A percentile compares a stretch with the other conserved stretches of the same genome.
phyloP scores from a whole-genome alignment of 2,888 invertebrate genomes.

The Heliconius aoede region DNA sequence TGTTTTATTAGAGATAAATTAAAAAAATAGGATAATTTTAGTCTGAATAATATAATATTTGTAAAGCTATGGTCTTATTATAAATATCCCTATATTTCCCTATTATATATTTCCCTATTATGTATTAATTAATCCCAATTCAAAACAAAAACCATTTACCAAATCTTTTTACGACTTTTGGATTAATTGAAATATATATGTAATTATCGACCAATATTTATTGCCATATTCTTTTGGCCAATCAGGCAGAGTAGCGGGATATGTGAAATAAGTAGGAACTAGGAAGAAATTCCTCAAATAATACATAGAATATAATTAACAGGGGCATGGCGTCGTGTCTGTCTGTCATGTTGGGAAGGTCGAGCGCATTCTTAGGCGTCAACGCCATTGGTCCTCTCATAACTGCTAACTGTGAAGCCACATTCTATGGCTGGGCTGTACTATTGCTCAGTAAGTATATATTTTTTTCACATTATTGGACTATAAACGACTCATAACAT shows the following conservation, averaged over 20 bases:
- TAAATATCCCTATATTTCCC: no score
- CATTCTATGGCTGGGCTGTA: slow-evolving; percentile 84
- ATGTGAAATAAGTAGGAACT: neutral
- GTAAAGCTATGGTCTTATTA: no score
- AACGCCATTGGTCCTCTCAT: slow-evolving; percentile 85
- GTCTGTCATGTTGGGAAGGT: slow-evolving; percentile 85
- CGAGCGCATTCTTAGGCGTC: slow-evolving; percentile 86
- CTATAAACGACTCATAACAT: neutral
- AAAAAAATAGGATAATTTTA: neutral
- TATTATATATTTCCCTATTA: no score
- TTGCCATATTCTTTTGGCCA: no score
- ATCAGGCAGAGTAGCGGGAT: no score
- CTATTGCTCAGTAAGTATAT: slow-evolving; percentile 75
- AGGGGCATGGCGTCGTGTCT: slow-evolving; percentile 86
- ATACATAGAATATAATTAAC: slow-evolving; percentile 39
- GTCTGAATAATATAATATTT: no score
- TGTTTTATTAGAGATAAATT: neutral
- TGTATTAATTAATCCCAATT: no score
- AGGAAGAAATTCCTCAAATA: neutral
- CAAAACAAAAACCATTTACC: no score
- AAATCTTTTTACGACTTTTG: no score
- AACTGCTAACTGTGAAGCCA: slow-evolving; percentile 84
- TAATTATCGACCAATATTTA: no score
- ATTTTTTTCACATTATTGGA: neutral
- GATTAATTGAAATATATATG: no score